Percentiles rank a stretch among this genome's conserved stretches.
phyloP scores from a whole-genome alignment of 2,113 vertebrate genomes.

The Galemys pyrenaicus region DNA sequence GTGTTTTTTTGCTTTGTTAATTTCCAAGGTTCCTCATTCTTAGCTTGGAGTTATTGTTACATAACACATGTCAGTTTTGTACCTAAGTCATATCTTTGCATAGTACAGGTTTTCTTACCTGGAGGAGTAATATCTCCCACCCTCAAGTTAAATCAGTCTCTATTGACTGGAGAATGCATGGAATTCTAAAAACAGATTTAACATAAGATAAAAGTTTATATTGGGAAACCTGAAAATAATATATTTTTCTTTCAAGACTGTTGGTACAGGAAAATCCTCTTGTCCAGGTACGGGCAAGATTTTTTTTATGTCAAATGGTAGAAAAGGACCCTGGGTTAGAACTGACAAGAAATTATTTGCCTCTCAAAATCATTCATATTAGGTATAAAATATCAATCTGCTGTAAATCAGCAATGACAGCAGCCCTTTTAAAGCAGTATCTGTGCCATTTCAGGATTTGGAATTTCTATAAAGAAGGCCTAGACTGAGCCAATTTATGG shows the following conservation, averaged over 20 bases:
- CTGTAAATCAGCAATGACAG: background rate
- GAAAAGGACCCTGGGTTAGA: background rate
- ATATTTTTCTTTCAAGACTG: background rate
- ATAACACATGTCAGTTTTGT: background rate
- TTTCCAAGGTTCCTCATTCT: background rate
- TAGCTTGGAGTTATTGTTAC: background rate
- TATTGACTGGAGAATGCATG: background rate
- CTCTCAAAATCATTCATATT: background rate
- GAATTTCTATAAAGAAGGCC: background rate
- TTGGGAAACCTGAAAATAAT: background rate
- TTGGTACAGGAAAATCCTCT: background rate
- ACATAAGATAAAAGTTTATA: background rate
- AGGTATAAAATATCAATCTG: background rate
- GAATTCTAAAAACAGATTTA: background rate
- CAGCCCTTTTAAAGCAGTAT: background rate
- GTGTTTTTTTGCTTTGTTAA: background rate
- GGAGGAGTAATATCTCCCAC: background rate
- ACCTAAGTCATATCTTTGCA: background rate
- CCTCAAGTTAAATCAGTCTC: background rate
- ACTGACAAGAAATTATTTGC: background rate
- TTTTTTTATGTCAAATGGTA: background rate
- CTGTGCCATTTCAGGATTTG: background rate
- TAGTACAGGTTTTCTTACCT: background rate
- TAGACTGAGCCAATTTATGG: background rate
- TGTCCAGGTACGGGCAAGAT: background rate